Base-by-base conservation (phyloP, 2,113 vertebrate genomes). In the Ardeotis arabs region DNA sequence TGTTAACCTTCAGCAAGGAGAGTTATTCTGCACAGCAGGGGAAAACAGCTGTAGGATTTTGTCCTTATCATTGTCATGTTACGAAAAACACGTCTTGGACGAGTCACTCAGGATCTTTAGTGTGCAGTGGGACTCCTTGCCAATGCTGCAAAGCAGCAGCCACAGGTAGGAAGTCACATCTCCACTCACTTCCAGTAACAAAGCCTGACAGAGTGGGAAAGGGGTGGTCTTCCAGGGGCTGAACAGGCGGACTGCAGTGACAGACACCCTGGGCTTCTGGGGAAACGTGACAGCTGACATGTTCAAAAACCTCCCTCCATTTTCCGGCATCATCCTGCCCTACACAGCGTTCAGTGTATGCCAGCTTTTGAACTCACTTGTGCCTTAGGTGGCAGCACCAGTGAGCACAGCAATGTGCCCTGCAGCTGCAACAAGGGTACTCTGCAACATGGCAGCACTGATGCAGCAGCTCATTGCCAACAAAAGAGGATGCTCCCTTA, bases 381-480 rank as follows among this genome's bases (percentile, higher is more conserved):
- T 24, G 39, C 50, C 55, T 84, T 14, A 21, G 29, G 22, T 60
- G 45, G 50, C 69, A 74, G 74, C 66, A 53, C 23, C 24, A 15
- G 47, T 2, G 16, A 89, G 37, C 4, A 2, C 31, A 55, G 56
- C 0, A 0, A n/a, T 22, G 44, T 37, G 21, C 29, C 20, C 64
- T 3, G 3, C 22, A 73, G 44, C 31, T 83, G 44, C 53, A 41
- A 14, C 9, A n/a, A 58, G 22, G 20, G 33, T 15, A 8, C 74
- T 70, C 55, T 74, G 35, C 53, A 58, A 17, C 9, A 37, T 12
- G 31, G 39, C 63, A 76, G 67, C 17, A 4, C 20, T 27, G 27
- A 25, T 3, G 15, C 7, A 49, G 50, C 35, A 56, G 25, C 55
- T 91, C 28, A 10, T 8, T 83, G 53, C 47, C 31, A 68, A 33